phyloP scores from a whole-genome alignment of 2,113 vertebrate species.

The Carassius gibelio region DNA sequence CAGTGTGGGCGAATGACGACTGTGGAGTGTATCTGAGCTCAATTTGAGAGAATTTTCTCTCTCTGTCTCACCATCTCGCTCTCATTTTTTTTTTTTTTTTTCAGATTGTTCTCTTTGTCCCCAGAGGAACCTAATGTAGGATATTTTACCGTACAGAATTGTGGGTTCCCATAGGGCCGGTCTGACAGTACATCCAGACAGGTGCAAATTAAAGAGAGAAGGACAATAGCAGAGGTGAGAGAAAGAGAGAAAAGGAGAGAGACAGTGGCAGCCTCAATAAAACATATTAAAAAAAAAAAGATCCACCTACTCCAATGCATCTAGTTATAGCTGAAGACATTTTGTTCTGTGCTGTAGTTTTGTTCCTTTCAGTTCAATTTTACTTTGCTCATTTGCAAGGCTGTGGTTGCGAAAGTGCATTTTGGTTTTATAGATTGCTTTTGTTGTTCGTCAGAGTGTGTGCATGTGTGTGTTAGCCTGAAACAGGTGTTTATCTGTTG shows the following conservation, averaged over 20 bases:
- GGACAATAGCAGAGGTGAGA: constrained; percentile 38
- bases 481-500: constrained; percentile 62
- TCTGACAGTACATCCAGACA: constrained; percentile 40
- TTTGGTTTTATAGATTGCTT: neutral
- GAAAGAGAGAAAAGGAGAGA: constrained; percentile 4
- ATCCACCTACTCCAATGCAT: neutral
- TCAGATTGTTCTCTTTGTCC: constrained; percentile 25
- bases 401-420: neutral
- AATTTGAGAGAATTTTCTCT: constrained; percentile 44
- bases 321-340: constrained; percentile 31
- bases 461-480: constrained; percentile 10
- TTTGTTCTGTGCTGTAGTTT: constrained; percentile 4
- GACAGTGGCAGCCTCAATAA: constrained; percentile 31
- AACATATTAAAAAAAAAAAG: constrained; percentile 39
- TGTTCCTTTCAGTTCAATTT: neutral
- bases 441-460: neutral
- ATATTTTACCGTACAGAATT: constrained; percentile 48
- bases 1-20: constrained; percentile 41
- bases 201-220: constrained; percentile 60
- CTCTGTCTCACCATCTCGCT: constrained; percentile 16
- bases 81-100: constrained; percentile 8
- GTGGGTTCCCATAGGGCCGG: constrained; percentile 41
- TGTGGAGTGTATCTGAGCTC: constrained; percentile 41
- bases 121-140: constrained; percentile 35
- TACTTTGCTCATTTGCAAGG: neutral